Percentiles rank a stretch among this genome's conserved stretches.
These are phyloP conservation scores for Sprattus sprattus DNA, from an alignment of 2,113 vertebrate species.

Conservation along the genomic window DNA sequence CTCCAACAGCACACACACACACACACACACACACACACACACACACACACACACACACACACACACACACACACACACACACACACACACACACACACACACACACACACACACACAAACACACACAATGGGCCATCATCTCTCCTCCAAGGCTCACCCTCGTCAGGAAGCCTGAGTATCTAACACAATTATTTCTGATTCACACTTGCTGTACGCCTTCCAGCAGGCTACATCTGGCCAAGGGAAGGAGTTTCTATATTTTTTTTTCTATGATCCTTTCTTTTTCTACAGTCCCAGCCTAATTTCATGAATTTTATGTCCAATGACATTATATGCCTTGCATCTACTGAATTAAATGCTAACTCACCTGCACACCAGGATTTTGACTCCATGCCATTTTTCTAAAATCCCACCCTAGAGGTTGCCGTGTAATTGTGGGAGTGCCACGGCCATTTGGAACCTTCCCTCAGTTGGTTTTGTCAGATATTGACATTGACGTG, in stretches of 20 bases:
- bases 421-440: not conserved
- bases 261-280: too few relatives aligned
- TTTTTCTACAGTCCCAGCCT: not conserved
- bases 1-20: not conserved
- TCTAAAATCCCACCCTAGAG: not conserved
- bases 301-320: not conserved
- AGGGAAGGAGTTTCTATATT: too few relatives aligned
- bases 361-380: not conserved
- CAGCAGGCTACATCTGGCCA: not conserved
- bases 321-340: not conserved
- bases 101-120: not conserved
- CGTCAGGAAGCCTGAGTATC: not conserved
- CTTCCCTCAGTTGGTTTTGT: not conserved
- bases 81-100: not conserved
- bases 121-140: not conserved
- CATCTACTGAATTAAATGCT: not conserved
- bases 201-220: not conserved
- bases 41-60: not conserved
- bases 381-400: not conserved
- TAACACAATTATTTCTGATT: not conserved
- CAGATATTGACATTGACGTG: constrained; percentile 15
- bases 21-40: not conserved
- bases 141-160: not conserved
- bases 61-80: not conserved
- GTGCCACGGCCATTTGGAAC: not conserved